Evolutionary conservation across 2,797 vertebrate genomes (phyloP).

Genomic region (Sebastes itinus): DNA sequence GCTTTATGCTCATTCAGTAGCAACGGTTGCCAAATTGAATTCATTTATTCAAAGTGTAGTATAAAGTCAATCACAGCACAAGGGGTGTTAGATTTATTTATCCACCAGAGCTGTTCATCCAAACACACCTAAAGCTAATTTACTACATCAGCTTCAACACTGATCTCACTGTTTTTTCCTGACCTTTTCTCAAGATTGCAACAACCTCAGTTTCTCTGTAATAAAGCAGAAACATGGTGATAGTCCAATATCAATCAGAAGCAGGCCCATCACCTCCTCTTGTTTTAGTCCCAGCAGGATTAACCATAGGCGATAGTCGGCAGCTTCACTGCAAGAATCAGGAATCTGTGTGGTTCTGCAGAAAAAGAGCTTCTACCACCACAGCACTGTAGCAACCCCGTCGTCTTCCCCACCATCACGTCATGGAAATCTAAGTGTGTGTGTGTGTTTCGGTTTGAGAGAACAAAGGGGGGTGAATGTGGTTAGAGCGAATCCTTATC

Average conservation of each 20-base stretch:
- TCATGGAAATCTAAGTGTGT: constrained; percentile 70
- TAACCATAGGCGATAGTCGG: not conserved
- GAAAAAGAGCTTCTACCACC: constrained; percentile 24
- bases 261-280: not conserved
- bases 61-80: not conserved
- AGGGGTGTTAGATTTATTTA: not conserved
- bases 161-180: not conserved
- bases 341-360: constrained; percentile 45
- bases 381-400: constrained; percentile 43
- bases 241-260: not conserved
- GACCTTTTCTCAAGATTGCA: not conserved
- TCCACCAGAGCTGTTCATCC: not conserved
- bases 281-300: not conserved
- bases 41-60: rapidly evolving
- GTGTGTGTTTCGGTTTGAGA: constrained; percentile 61
- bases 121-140: not conserved
- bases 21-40: not conserved
- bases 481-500: constrained; percentile 76
- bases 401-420: constrained; percentile 61
- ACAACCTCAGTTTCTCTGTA: not conserved
- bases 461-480: constrained; percentile 71
- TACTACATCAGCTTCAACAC: not conserved
- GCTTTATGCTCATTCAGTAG: not conserved
- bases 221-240: not conserved
- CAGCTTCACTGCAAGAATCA: constrained; percentile 32